A percentile compares a stretch with the other conserved stretches of the same genome.
These are phyloP conservation scores for Heterodera carotae DNA, from an alignment of 1,140 invertebrate genomes.

Conservation along the genomic window DNA sequence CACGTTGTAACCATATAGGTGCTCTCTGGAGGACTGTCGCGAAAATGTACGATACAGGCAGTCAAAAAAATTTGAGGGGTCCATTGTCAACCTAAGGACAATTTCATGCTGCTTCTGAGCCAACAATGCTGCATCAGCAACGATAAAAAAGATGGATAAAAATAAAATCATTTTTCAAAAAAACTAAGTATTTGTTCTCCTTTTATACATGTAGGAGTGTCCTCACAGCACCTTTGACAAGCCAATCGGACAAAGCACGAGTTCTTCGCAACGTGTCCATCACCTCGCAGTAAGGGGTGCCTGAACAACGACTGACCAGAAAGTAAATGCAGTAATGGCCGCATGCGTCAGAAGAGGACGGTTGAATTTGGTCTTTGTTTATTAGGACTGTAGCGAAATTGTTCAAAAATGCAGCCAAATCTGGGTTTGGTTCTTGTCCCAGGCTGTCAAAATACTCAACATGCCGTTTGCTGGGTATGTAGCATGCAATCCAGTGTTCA, in stretches of 20 bases:
- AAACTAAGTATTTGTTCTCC: too few relatives aligned
- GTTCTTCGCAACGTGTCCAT: background rate
- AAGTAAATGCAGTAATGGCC: slow-evolving; percentile 11
- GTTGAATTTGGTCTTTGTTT: background rate
- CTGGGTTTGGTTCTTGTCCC: background rate
- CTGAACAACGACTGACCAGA: slow-evolving; percentile 9
- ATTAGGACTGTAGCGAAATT: background rate
- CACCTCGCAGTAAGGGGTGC: background rate
- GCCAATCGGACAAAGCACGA: too few relatives aligned
- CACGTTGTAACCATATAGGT: background rate
- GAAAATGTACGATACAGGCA: background rate
- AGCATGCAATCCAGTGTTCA: too few relatives aligned
- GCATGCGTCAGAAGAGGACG: background rate
- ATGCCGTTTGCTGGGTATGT: too few relatives aligned
- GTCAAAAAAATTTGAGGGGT: background rate
- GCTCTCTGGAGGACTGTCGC: background rate
- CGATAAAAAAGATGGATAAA: too few relatives aligned
- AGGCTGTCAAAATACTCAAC: background rate
- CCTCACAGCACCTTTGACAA: too few relatives aligned
- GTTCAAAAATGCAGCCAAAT: background rate
- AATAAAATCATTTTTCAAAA: too few relatives aligned
- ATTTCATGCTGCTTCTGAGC: too few relatives aligned
- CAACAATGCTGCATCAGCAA: too few relatives aligned
- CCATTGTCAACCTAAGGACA: too few relatives aligned
- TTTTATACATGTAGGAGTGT: too few relatives aligned